A percentile compares a stretch with the other conserved stretches of the same genome.
These are phyloP conservation scores for Procavia capensis DNA, from an alignment of 2,113 vertebrate genomes.

Conservation along the genomic window DNA sequence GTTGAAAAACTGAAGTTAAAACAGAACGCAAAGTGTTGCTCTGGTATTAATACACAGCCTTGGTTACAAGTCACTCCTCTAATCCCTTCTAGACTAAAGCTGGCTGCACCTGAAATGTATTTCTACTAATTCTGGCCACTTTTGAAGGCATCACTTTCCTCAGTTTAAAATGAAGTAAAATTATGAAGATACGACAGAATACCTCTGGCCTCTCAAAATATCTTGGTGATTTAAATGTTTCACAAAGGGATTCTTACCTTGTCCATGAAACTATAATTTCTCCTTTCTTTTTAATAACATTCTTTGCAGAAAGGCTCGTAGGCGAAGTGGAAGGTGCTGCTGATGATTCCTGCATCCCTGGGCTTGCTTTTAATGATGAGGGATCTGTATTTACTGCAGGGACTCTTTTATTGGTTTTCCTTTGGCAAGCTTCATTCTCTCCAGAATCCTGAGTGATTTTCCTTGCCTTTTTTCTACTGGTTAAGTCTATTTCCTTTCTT, in stretches of 20 bases:
- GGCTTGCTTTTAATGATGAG: slow-evolving; percentile 54
- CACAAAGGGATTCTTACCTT: slow-evolving; percentile 88
- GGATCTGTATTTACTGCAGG: slow-evolving; percentile 75
- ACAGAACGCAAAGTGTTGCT: slow-evolving; percentile 6
- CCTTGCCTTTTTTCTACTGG: slow-evolving; percentile 62
- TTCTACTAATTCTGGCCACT: not conserved
- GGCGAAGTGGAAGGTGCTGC: slow-evolving; percentile 81
- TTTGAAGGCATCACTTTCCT: slow-evolving; percentile 21
- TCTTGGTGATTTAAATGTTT: slow-evolving; percentile 16
- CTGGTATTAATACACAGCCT: not conserved
- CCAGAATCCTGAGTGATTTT: slow-evolving; percentile 63
- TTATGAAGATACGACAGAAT: slow-evolving; percentile 20
- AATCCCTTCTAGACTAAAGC: not conserved
- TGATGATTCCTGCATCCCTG: slow-evolving; percentile 76
- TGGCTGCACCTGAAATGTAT: not conserved
- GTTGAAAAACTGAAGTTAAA: slow-evolving; percentile 28
- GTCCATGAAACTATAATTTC: slow-evolving; percentile 96
- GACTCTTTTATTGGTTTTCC: slow-evolving; percentile 59
- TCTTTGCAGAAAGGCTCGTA: slow-evolving; percentile 94
- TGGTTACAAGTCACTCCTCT: not conserved
- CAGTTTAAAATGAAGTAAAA: slow-evolving; percentile 40
- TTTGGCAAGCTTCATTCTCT: slow-evolving; percentile 73
- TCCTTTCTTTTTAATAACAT: slow-evolving; percentile 96
- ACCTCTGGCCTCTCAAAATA: slow-evolving; percentile 13
- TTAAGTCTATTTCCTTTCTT: slow-evolving; percentile 79